phyloP scores from a whole-genome alignment of 1,140 invertebrate species.

The Phocides pigmalion region DNA sequence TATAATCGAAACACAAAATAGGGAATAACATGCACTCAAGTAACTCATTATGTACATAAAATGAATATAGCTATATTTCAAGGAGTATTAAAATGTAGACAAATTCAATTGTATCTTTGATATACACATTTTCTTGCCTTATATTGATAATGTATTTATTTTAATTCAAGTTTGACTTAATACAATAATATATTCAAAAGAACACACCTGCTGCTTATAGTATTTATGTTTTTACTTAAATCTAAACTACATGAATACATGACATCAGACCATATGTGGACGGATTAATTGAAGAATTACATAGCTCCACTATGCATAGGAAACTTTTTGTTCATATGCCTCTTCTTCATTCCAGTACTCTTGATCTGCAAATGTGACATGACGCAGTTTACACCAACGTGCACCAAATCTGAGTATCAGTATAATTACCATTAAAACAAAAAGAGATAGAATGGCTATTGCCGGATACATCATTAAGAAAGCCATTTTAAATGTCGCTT shows the following conservation, averaged over 20 bases:
- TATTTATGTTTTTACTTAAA: not conserved
- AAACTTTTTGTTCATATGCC: slow-evolving; percentile 74
- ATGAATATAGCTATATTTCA: too few relatives aligned
- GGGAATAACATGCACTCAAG: too few relatives aligned
- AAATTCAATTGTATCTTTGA: too few relatives aligned
- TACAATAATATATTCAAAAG: not conserved
- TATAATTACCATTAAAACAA: slow-evolving; percentile 90
- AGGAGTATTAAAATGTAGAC: too few relatives aligned
- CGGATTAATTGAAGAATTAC: not conserved
- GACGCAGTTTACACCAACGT: slow-evolving; percentile 87
- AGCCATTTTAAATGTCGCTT: slow-evolving; percentile 91
- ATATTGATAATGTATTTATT: too few relatives aligned
- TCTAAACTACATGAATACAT: slow-evolving; percentile 6
- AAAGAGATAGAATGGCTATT: slow-evolving; percentile 87
- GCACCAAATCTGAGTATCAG: slow-evolving; percentile 89
- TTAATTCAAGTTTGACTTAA: too few relatives aligned
- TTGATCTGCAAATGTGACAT: slow-evolving; percentile 83
- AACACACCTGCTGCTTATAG: not conserved
- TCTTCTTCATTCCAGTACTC: slow-evolving; percentile 70
- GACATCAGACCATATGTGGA: not conserved
- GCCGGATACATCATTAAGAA: slow-evolving; percentile 90
- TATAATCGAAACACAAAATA: too few relatives aligned
- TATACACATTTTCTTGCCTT: too few relatives aligned
- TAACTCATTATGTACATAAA: too few relatives aligned
- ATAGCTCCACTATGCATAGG: slow-evolving; percentile 57